Percentiles rank a stretch among this genome's conserved stretches.
Conservation (phyloP, 2,797 vertebrate species). For the Florisuga fusca region DNA sequence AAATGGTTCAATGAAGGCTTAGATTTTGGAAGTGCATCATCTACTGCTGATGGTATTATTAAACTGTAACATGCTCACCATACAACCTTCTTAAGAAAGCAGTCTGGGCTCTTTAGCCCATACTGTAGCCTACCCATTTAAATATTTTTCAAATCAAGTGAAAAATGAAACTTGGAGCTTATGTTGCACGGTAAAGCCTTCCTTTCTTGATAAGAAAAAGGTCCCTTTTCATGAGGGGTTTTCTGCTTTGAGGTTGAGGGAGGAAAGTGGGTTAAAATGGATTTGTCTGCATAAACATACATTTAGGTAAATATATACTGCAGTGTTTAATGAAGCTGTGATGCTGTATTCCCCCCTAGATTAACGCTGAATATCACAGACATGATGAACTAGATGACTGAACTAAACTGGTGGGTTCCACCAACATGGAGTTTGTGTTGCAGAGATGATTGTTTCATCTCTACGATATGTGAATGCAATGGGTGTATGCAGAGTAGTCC, state of each 20-base stretch:
- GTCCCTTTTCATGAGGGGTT: not conserved
- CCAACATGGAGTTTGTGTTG: not conserved
- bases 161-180: not conserved
- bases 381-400: not conserved
- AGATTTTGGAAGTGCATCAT: not conserved
- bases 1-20: not conserved
- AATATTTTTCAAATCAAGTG: not conserved
- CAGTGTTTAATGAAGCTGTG: not conserved
- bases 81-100: not conserved
- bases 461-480: not conserved
- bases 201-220: not conserved
- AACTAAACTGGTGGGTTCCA: not conserved
- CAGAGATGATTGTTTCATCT: not conserved
- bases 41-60: not conserved
- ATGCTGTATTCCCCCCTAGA: not conserved
- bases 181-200: not conserved
- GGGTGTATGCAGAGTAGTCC: not conserved
- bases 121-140: not conserved
- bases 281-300: not conserved
- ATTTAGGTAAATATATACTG: not conserved
- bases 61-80: not conserved
- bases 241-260: not conserved
- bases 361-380: constrained; percentile 11
- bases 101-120: not conserved
- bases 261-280: not conserved